Evolutionary conservation across 2,888 invertebrate species (phyloP).

Genomic region (Hirtodrosophila duncani): DNA sequence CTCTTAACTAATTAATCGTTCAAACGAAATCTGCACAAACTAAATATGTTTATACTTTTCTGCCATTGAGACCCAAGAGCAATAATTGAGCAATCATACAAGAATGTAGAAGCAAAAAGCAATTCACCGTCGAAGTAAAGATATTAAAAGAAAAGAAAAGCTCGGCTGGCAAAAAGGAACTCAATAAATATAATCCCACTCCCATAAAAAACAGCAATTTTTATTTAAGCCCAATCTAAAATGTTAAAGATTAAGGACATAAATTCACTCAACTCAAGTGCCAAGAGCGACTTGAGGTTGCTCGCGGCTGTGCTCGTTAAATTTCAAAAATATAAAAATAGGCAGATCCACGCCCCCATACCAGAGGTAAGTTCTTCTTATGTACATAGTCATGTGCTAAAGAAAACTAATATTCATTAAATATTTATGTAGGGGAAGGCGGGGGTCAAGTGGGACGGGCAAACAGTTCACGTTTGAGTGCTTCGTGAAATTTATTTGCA

Average conservation of each 20-base stretch:
- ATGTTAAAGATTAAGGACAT: conserved; percentile 39
- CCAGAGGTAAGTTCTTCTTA: conserved; percentile 14
- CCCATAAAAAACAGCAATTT: too few relatives aligned
- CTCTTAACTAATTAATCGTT: too few relatives aligned
- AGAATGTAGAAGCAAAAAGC: too few relatives aligned
- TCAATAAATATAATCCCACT: too few relatives aligned
- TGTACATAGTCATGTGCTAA: conserved; percentile 20
- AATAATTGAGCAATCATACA: too few relatives aligned
- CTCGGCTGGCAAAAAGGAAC: too few relatives aligned
- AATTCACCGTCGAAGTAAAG: too few relatives aligned
- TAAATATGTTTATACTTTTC: too few relatives aligned
- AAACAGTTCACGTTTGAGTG: conserved; percentile 51
- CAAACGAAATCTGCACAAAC: too few relatives aligned
- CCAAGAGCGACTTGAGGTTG: conserved; percentile 28
- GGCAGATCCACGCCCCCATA: conserved; percentile 9
- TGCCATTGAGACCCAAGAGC: too few relatives aligned
- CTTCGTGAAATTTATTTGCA: conserved; percentile 51
- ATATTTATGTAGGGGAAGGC: conserved; percentile 44
- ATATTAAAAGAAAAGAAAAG: too few relatives aligned
- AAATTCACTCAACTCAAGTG: conserved; percentile 44
- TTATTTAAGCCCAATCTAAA: conserved; percentile 27
- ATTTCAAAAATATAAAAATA: conserved; percentile 23
- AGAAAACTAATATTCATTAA: conserved; percentile 60
- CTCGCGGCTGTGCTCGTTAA: conserved; percentile 36
- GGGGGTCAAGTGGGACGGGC: conserved; percentile 3